Evolutionary conservation across 2,888 invertebrate genomes (phyloP).

Genomic region (Nymphalis urticae): DNA sequence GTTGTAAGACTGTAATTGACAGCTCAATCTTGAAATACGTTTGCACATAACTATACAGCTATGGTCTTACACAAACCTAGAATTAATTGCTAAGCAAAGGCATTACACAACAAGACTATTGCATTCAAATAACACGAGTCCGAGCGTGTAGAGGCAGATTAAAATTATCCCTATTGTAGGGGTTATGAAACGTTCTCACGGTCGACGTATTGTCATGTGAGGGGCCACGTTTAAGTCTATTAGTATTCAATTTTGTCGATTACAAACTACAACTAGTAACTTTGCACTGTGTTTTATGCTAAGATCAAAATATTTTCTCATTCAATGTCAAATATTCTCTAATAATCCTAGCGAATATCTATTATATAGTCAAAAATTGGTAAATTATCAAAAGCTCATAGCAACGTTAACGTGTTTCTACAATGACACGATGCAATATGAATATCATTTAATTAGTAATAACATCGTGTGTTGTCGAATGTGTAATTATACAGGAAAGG

Average conservation of each 20-base stretch:
- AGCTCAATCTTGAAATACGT: neutral
- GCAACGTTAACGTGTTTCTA: neutral
- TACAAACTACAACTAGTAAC: slow-evolving; percentile 35
- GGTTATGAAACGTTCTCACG: slow-evolving; percentile 74
- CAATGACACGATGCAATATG: neutral
- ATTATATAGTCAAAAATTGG: neutral
- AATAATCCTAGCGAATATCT: neutral
- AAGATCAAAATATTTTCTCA: slow-evolving; percentile 13
- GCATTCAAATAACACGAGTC: slow-evolving; percentile 61
- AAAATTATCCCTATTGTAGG: slow-evolving; percentile 67
- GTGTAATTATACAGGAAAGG: neutral
- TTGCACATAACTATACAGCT: neutral
- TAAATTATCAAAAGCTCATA: neutral
- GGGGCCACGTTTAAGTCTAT: slow-evolving; percentile 46
- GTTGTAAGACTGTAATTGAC: slow-evolving; percentile 2
- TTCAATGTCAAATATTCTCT: slow-evolving; percentile 5
- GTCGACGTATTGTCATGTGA: slow-evolving; percentile 58
- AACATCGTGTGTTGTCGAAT: neutral
- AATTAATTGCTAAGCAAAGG: slow-evolving; percentile 46
- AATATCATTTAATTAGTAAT: neutral
- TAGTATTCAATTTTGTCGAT: slow-evolving; percentile 39
- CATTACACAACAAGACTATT: slow-evolving; percentile 50
- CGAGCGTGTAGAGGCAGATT: slow-evolving; percentile 62
- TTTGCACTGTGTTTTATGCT: slow-evolving; percentile 29
- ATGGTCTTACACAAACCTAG: slow-evolving; percentile 20